Evolutionary conservation across 2,797 vertebrate species (phyloP).

Genomic region (Helicolenus hilgendorfi): DNA sequence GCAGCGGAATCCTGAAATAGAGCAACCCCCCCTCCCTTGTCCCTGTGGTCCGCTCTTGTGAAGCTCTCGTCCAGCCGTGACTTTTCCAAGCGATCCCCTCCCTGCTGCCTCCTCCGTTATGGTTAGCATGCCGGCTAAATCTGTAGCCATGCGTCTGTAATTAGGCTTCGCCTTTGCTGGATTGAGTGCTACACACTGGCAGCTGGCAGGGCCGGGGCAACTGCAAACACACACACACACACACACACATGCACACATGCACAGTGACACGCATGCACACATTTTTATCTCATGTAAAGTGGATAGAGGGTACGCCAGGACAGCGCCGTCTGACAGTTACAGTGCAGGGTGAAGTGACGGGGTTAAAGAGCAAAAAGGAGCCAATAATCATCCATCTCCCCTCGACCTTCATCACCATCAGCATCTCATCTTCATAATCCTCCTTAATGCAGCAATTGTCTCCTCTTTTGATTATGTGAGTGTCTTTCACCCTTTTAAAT

Average conservation of each 20-base stretch:
- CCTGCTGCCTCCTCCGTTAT: slow-evolving; percentile 92
- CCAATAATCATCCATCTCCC: slow-evolving; percentile 1
- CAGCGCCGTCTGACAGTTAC: slow-evolving; percentile 41
- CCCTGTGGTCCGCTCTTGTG: slow-evolving; percentile 90
- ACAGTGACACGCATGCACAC: slow-evolving; percentile 47
- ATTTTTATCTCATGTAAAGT: slow-evolving; percentile 66
- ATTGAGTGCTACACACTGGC: slow-evolving; percentile 89
- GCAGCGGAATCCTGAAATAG: slow-evolving; percentile 87
- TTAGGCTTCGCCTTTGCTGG: slow-evolving; percentile 89
- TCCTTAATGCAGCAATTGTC: neutral
- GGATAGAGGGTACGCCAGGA: slow-evolving; percentile 68
- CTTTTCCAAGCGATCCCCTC: slow-evolving; percentile 90
- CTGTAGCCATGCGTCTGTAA: slow-evolving; percentile 92
- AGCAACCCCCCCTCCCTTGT: slow-evolving; percentile 81
- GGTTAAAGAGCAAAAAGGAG: slow-evolving; percentile 26
- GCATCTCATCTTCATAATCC: neutral
- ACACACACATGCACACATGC: slow-evolving; percentile 20
- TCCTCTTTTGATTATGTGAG: neutral
- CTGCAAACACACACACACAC: slow-evolving; percentile 60
- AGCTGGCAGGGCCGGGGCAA: slow-evolving; percentile 85
- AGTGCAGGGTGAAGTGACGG: slow-evolving; percentile 11
- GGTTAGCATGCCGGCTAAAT: slow-evolving; percentile 94
- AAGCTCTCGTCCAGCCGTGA: slow-evolving; percentile 90
- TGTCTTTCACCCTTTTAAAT: slow-evolving; percentile 22
- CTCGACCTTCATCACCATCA: slow-evolving; percentile 2